A percentile compares a stretch with the other conserved stretches of the same genome.
These are phyloP conservation scores for Octodon degus DNA, from an alignment of 2,113 vertebrate species.

Conservation along the genomic window DNA sequence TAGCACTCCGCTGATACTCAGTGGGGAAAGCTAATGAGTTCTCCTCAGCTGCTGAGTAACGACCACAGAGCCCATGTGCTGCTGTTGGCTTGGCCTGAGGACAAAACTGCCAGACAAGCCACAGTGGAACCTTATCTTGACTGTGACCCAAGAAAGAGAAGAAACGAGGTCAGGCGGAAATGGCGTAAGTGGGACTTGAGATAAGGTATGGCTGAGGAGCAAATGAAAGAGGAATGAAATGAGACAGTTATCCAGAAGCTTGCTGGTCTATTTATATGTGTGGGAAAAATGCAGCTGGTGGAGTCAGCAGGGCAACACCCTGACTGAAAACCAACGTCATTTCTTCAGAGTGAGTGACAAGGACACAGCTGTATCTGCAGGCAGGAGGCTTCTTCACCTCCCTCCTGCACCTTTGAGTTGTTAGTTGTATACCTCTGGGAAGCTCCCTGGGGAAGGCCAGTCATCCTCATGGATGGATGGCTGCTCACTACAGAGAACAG, in stretches of 20 bases:
- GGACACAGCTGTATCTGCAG: accelerated
- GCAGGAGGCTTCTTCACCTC: accelerated
- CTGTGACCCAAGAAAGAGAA: constrained; percentile 4
- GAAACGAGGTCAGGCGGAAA: neutral
- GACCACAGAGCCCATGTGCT: accelerated
- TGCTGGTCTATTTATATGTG: neutral
- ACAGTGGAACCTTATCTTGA: neutral
- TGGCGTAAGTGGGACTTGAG: neutral
- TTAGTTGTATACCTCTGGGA: neutral
- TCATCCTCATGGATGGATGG: accelerated
- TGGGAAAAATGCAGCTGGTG: neutral
- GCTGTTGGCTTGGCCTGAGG: neutral
- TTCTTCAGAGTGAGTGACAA: neutral
- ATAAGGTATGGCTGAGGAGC: neutral
- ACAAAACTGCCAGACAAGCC: neutral
- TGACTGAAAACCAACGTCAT: accelerated
- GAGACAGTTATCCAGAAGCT: no score
- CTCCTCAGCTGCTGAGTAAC: no score
- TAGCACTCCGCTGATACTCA: no score
- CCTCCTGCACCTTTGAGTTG: accelerated
- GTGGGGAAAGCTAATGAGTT: neutral
- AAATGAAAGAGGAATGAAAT: neutral
- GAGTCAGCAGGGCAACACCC: neutral
- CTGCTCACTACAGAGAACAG: neutral
- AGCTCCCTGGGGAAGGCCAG: neutral